Base-by-base conservation (phyloP, 2,888 invertebrate genomes). In the Bellardia pandia region DNA sequence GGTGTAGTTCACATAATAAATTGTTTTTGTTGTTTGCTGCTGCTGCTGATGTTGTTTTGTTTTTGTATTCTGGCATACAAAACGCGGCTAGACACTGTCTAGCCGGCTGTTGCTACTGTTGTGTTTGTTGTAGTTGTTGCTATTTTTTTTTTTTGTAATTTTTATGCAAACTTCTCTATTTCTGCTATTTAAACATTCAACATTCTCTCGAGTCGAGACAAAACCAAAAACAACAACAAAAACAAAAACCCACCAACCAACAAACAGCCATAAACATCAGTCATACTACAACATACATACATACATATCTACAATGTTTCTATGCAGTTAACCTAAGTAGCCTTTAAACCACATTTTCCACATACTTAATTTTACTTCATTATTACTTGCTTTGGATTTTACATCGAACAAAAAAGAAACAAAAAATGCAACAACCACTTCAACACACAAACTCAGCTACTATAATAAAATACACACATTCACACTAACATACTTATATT, bases 21-120 rank as follows among this genome's bases (percentile, higher is more conserved):
- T 79, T 85, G 80, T 86, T 84, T 77, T 81, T 81, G 53, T 78
- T 69, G 45, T 56, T 60, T 23, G 53, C 13, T 60, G 56, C 7
- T 64, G 68, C 56, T 75, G 78, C 53, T 76, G 62, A 16, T 83
- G 68, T 86, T 68, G 81, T 88, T 72, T 72, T 78, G 82, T 84
- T 89, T 89, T 90, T 90, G 89, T 90, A 62, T 76, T 80, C 40
- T 85, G 80, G 80, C 85, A 69, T 81, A 86, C 86, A 86, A 83
- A 87, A 85, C 92, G 91, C 91, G 92, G 92, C 92, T 90, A 92
- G 92, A 92, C 92, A 92, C 88, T 92, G 92, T 92, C 92, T 92
- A 92, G 92, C 92, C 92, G 90, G 89, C 80, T 86, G 77, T 86
- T 86, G 79, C 85, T 85, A 75, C 75, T 75, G 69, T 89, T 89